A percentile compares a stretch with the other conserved stretches of the same genome.
Evolutionary conservation across 2,113 vertebrate genomes (phyloP).

Genomic region (Cynoglossus semilaevis): DNA sequence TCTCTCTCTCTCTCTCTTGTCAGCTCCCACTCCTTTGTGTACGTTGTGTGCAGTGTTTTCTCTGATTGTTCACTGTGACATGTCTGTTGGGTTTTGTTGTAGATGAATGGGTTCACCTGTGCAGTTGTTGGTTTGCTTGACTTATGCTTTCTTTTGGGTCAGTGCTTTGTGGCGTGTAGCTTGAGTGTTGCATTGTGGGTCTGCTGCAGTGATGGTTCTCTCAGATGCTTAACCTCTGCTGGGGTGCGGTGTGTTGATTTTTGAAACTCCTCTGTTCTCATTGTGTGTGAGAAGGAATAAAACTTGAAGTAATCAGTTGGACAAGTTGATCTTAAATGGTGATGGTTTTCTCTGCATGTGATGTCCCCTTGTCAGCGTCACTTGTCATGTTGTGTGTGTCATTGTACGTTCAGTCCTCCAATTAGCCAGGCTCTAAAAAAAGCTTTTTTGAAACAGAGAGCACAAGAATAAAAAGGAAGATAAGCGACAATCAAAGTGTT

Average conservation of each 20-base stretch:
- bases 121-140: not conserved
- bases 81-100: conserved; percentile 26
- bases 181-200: conserved; percentile 1
- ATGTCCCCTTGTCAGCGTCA: not conserved
- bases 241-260: too few relatives aligned
- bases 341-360: not conserved
- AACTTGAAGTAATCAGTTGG: not conserved
- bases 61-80: conserved; percentile 3
- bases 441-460: conserved; percentile 11
- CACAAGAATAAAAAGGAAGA: conserved; percentile 10
- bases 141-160: conserved; percentile 1
- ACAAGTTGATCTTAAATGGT: conserved; percentile 17
- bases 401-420: conserved; percentile 12
- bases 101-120: conserved; percentile 13
- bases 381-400: not conserved
- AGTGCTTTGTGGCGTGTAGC: conserved; percentile 17
- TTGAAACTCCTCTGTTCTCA: too few relatives aligned
- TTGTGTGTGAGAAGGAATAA: not conserved
- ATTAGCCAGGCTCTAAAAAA: conserved; percentile 7
- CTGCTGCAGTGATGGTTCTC: not conserved
- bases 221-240: not conserved
- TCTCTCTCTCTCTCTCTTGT: too few relatives aligned
- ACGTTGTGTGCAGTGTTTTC: conserved; percentile 30
- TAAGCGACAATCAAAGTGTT: conserved; percentile 5
- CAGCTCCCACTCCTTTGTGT: conserved; percentile 44